Evolutionary conservation across 2,797 vertebrate species (phyloP).

Genomic region (Sebastes matsubarae): DNA sequence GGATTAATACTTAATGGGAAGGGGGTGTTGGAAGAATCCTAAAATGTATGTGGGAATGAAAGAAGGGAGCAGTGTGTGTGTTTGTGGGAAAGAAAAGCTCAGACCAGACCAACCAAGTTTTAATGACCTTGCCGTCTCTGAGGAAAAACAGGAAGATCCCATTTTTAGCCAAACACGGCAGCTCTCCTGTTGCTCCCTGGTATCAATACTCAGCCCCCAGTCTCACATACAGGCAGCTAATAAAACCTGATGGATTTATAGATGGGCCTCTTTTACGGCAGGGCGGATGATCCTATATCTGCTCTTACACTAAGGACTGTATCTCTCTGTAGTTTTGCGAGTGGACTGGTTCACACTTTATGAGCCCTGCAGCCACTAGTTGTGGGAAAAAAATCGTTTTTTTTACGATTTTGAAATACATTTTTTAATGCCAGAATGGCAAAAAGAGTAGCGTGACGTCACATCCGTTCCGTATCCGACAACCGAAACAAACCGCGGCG

Average conservation of each 20-base stretch:
- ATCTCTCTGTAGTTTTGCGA: too few relatives aligned
- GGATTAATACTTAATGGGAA: constrained; percentile 70
- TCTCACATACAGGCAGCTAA: not conserved
- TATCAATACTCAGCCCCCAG: constrained; percentile 4
- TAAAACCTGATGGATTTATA: constrained; percentile 56
- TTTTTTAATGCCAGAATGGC: too few relatives aligned
- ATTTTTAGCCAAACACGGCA: constrained; percentile 43
- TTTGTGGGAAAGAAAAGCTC: constrained; percentile 28
- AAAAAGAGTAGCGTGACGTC: too few relatives aligned
- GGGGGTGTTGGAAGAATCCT: constrained; percentile 44
- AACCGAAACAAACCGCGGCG: too few relatives aligned
- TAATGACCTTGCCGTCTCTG: constrained; percentile 40
- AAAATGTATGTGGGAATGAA: constrained; percentile 48
- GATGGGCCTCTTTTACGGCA: constrained; percentile 14
- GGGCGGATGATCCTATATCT: not conserved
- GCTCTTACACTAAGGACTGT: not conserved
- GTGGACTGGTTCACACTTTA: too few relatives aligned
- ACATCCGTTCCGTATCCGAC: too few relatives aligned
- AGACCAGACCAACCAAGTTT: constrained; percentile 42
- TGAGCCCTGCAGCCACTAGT: too few relatives aligned
- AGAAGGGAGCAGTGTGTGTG: constrained; percentile 5
- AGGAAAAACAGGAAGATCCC: constrained; percentile 49
- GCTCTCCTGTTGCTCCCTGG: constrained; percentile 10
- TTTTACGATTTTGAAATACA: too few relatives aligned
- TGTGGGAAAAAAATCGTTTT: too few relatives aligned